Evolutionary conservation across 2,113 vertebrate genomes (phyloP), one percentile per base, ranked within the genome.

Genomic region (Menura novaehollandiae): DNA sequence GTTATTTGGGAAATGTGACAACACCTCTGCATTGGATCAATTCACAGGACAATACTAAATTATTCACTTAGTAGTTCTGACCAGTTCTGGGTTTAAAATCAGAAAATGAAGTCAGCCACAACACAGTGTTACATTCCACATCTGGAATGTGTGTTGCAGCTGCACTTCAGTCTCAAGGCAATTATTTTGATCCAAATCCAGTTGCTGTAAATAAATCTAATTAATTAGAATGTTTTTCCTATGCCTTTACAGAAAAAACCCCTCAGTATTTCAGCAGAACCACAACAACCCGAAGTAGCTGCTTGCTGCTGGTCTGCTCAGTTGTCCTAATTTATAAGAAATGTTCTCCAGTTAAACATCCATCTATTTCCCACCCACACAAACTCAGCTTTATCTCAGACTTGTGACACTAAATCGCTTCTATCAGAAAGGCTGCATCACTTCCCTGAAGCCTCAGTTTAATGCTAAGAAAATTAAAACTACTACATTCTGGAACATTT

Each of bases 181-280:
- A 89, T 89, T 93, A 94, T 78, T 94, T 91, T 17, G 15, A 91
- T 91, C 58, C 68, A 91, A 93, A 89, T 53, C 23, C 51, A 2
- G 88, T 73, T 81, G 53, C 49, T 89, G 86, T 82, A 95, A 96
- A 93, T 89, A 96, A 84, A 92, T 86, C 75, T 86, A 94, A 96
- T 89, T 91, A 94, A 95, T 95, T 81, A 88, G 69, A 75, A 53
- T 73, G 64, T 41, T 95, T 86, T 90, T 44, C 66, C 53, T 78
- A 64, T 71, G 55, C 63, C 51, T 82, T 89, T 62, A 68, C 68
- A 91, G 83, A 24, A 64, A 77, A 84, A 83, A 3, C 1, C 2
- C 13, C 27, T 58, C 12, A 16, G 35, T 64, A 68, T 81, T 92
- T 92, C 86, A 88, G 49, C 64, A 93, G 77, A 94, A 81, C 49